These are phyloP conservation scores for Hippopotamyrus pictus DNA, from an alignment of 2,797 vertebrate genomes.

Conservation along the genomic window DNA sequence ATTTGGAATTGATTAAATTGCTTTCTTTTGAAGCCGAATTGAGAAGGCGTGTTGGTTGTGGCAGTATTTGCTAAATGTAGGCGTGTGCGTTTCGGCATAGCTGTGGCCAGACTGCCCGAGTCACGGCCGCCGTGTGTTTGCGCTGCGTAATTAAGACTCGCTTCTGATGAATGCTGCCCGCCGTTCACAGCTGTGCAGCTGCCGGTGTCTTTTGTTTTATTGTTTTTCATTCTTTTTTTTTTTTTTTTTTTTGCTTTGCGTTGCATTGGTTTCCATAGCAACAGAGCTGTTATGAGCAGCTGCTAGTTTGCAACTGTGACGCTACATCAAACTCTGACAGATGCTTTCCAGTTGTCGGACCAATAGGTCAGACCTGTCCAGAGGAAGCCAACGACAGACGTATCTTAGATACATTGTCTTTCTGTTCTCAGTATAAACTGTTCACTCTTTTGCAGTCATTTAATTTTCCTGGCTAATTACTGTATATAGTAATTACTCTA, in stretches of 20 bases:
- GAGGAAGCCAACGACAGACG: background rate
- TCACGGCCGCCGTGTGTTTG: background rate
- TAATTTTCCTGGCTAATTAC: background rate
- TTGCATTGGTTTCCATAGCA: background rate
- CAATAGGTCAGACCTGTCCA: background rate
- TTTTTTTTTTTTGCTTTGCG: background rate
- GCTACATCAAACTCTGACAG: slow-evolving; percentile 1
- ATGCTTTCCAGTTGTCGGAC: background rate
- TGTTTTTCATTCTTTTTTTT: background rate
- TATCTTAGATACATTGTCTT: background rate
- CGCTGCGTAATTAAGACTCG: background rate
- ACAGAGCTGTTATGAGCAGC: background rate
- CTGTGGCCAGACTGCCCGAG: background rate
- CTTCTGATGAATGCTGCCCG: background rate
- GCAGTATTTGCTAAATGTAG: background rate
- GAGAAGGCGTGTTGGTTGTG: background rate
- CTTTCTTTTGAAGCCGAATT: background rate
- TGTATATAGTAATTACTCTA: background rate
- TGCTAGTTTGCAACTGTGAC: background rate
- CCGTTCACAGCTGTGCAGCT: background rate
- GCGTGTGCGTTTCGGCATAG: background rate
- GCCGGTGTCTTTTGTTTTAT: background rate
- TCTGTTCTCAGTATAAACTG: background rate
- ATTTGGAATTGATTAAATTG: background rate
- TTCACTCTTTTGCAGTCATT: background rate